Evolutionary conservation across 2,888 invertebrate genomes (phyloP).

Genomic region (Chromoteleia sp.): DNA sequence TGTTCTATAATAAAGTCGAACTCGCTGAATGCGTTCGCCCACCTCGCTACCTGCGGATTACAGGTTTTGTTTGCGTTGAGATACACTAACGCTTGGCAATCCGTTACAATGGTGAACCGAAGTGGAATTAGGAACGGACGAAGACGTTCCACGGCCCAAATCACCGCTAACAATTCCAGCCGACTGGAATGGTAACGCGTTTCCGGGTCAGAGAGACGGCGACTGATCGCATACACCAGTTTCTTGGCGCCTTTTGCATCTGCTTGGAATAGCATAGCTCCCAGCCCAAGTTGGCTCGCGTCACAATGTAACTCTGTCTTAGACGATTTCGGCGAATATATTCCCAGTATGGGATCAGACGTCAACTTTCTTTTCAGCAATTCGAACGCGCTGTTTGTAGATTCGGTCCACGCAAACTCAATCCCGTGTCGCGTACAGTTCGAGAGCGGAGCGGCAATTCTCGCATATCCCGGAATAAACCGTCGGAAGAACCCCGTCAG

Average conservation of each 20-base stretch:
- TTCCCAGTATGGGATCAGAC: neutral
- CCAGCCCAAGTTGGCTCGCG: constrained; percentile 31
- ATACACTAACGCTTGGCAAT: too few relatives aligned
- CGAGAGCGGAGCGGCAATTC: neutral
- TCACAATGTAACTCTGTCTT: constrained; percentile 24
- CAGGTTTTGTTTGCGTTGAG: constrained; percentile 72
- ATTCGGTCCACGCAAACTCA: neutral
- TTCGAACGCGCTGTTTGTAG: neutral
- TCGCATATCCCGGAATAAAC: neutral
- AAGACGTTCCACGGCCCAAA: neutral
- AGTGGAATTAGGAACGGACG: neutral
- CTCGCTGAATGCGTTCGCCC: constrained; percentile 55
- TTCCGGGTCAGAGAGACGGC: constrained; percentile 71
- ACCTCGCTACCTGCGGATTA: constrained; percentile 70
- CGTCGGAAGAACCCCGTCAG: neutral
- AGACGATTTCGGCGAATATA: neutral
- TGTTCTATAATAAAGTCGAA: constrained; percentile 62
- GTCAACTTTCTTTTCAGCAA: neutral
- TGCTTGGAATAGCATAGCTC: constrained; percentile 60
- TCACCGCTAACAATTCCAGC: constrained; percentile 3
- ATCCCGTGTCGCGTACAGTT: too few relatives aligned
- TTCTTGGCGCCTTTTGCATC: constrained; percentile 62
- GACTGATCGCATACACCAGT: constrained; percentile 72
- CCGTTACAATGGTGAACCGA: constrained; percentile 70
- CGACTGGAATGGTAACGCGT: constrained; percentile 73